A percentile compares a stretch with the other conserved stretches of the same genome.
Conservation (phyloP, 1,140 invertebrate genomes). For the Megalonaias nervosa region DNA sequence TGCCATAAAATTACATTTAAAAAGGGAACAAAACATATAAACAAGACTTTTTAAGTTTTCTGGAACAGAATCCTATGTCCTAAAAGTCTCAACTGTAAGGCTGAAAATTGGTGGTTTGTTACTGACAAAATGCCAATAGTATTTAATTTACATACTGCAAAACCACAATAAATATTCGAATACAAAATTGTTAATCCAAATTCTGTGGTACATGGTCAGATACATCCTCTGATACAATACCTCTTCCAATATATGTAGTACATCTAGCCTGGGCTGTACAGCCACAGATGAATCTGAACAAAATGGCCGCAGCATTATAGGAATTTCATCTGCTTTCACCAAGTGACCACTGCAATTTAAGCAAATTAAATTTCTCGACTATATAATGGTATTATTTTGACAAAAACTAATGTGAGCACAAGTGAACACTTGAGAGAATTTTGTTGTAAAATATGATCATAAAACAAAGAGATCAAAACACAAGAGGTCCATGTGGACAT, state of each 20-base stretch:
- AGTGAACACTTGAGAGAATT: background rate
- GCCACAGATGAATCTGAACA: slow-evolving; percentile 55
- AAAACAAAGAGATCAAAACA: background rate
- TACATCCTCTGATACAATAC: slow-evolving; percentile 26
- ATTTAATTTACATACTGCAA: background rate
- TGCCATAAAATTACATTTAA: too few relatives aligned
- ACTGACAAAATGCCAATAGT: background rate
- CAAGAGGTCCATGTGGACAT: too few relatives aligned
- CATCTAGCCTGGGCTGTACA: slow-evolving; percentile 56
- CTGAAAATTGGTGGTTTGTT: too few relatives aligned
- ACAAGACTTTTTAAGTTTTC: too few relatives aligned
- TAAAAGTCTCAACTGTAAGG: too few relatives aligned
- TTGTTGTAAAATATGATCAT: background rate
- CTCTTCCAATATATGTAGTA: slow-evolving; percentile 62
- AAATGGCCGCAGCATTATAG: slow-evolving; percentile 57
- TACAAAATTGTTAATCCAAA: background rate
- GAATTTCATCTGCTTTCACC: slow-evolving; percentile 51
- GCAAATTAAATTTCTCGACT: background rate
- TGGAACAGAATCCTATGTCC: too few relatives aligned
- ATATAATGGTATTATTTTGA: background rate
- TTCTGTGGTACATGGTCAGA: background rate
- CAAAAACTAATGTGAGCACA: background rate
- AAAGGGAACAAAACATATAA: too few relatives aligned
- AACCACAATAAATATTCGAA: background rate
- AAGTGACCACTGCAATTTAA: slow-evolving; percentile 51